Base-by-base conservation (phyloP, 2,113 vertebrate genomes). In the Eretmodus cyanostictus region DNA sequence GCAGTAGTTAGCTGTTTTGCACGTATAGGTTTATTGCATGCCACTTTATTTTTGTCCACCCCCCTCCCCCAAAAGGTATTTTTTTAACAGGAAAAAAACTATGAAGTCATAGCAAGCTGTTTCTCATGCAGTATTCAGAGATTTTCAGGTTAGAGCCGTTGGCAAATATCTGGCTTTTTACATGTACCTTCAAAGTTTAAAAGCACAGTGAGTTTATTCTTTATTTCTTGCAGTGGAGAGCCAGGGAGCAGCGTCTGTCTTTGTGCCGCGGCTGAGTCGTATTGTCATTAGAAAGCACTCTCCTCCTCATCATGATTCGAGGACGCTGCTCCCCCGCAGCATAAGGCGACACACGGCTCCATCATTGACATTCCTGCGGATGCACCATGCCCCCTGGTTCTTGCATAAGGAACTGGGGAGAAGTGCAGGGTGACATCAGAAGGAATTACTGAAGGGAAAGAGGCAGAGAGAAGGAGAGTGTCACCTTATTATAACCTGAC, bases 401-500 rank as follows among this genome's bases (percentile, higher is more conserved):
- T 91, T 59, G 3, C 47, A 83, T 86, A 87, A 79, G 73, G 29
- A 85, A 83, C 76, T 59, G 84, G 89, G 66, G 59, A 82, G 82
- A 76, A 82, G 81, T 2, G 22, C 71, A 19, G 80, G 80, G 24
- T 81, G 91, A 93, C 92, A 93, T 94, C 91, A 93, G 87, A 94
- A 71, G 81, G 91, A 93, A 93, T 92, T 81, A 91, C 88, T 90
- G 76, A 91, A 83, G 73, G 86, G 85, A 81, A 90, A 90, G 89
- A 92, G 80, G 82, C 42, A 92, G 81, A 89, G 53, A 91, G 88
- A 83, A 66, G 80, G 31, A 89, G 55, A 89, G 59, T 84, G 66
- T 94, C 90, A 92, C 89, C 92, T 95, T 92, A 95, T 95, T 94
- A 95, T 94, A 95, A 91, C 91, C 87, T 94, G 86, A 95, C 93